Evolutionary conservation across 2,797 vertebrate genomes (phyloP).

Genomic region (Sebastes goodei): DNA sequence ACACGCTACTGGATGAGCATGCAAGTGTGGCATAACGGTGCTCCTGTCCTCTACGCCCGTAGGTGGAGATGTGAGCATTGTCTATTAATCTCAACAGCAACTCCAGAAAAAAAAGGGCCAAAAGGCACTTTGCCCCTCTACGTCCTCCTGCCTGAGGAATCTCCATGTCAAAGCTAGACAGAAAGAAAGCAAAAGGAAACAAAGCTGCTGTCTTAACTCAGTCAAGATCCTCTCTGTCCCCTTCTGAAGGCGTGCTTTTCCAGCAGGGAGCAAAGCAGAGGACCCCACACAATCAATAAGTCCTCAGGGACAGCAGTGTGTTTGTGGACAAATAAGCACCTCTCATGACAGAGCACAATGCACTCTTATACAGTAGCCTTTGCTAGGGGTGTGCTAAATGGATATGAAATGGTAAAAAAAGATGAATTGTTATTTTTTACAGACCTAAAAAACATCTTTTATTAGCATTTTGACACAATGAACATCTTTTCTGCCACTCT

Average conservation of each 20-base stretch:
- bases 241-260: conserved; percentile 25
- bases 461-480: not conserved
- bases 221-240: conserved; percentile 41
- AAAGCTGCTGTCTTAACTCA: conserved; percentile 38
- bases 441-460: not conserved
- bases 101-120: conserved; percentile 27
- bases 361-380: not conserved
- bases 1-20: conserved; percentile 45
- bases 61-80: conserved; percentile 30
- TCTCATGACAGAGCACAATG: conserved; percentile 23
- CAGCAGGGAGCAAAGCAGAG: conserved; percentile 8
- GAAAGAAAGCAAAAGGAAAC: conserved; percentile 38
- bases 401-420: not conserved
- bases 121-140: conserved; percentile 7
- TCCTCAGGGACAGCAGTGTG: conserved; percentile 25
- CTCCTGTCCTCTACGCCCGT: conserved; percentile 42
- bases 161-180: conserved; percentile 17
- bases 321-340: conserved; percentile 43
- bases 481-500: not conserved
- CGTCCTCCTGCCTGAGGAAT: conserved; percentile 47
- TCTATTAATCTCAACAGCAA: conserved; percentile 67
- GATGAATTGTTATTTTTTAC: not conserved
- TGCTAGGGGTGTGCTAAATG: not conserved
- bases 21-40: conserved; percentile 35
- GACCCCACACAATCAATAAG: conserved; percentile 49